Conservation (phyloP, 2,113 vertebrate genomes). For the Centropristis striata region DNA sequence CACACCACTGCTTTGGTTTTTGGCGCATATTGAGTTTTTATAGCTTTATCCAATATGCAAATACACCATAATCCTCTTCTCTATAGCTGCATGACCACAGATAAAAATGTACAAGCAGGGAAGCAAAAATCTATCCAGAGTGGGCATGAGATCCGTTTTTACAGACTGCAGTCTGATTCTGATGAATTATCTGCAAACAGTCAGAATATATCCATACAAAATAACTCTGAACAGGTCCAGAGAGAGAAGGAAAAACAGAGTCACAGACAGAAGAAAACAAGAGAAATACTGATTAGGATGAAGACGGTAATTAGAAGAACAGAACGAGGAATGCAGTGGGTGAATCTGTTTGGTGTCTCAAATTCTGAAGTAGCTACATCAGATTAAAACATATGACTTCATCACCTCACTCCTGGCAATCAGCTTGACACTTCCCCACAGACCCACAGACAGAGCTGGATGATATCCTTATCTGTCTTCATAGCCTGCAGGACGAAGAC, state of each 20-base stretch:
- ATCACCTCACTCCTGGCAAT: constrained; percentile 35
- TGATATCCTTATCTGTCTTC: constrained; percentile 49
- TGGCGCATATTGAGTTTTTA: neutral
- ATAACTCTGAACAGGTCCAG: neutral
- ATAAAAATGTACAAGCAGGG: constrained; percentile 10
- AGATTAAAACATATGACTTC: constrained; percentile 52
- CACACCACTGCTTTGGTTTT: neutral
- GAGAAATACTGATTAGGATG: constrained; percentile 23
- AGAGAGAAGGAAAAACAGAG: neutral
- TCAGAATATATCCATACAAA: neutral
- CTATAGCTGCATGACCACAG: constrained; percentile 2
- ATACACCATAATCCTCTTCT: constrained; percentile 30
- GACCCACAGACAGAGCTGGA: constrained; percentile 29
- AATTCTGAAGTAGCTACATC: constrained; percentile 13
- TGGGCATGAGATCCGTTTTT: neutral
- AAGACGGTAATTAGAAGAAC: constrained; percentile 10
- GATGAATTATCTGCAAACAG: constrained; percentile 18
- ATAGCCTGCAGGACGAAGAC: neutral
- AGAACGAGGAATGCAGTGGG: constrained; percentile 3
- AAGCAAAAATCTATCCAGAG: constrained; percentile 30
- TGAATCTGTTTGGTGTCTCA: neutral
- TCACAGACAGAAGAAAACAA: neutral
- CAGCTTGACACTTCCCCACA: constrained; percentile 1
- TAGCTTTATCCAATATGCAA: constrained; percentile 27
- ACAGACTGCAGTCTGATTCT: constrained; percentile 6